Conservation (phyloP, 2,888 invertebrate species). For the Galerucella nymphaeae region DNA sequence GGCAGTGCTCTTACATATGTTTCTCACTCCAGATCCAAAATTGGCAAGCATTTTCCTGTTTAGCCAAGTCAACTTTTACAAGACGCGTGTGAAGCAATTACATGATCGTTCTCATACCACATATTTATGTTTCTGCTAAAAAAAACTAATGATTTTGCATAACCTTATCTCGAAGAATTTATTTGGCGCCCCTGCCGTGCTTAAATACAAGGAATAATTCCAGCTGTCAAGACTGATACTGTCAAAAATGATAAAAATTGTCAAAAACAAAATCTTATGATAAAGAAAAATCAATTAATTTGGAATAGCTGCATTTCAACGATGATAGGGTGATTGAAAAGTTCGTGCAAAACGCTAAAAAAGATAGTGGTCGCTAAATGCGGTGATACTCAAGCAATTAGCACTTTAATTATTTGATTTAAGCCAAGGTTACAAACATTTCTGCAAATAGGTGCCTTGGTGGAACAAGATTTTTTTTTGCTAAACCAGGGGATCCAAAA, state of each 20-base stretch:
- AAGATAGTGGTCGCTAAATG: too few relatives aligned
- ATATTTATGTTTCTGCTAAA: background rate
- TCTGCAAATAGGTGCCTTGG: too few relatives aligned
- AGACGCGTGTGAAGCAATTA: conserved; percentile 13
- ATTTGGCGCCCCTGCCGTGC: background rate
- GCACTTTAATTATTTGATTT: too few relatives aligned
- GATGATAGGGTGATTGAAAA: too few relatives aligned
- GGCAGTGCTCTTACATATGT: background rate
- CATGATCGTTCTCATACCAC: conserved; percentile 2
- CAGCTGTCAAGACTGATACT: background rate
- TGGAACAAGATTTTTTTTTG: too few relatives aligned
- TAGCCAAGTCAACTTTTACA: background rate
- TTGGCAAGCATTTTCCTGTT: conserved; percentile 8
- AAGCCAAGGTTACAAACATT: too few relatives aligned
- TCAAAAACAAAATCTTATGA: too few relatives aligned
- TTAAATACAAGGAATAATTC: background rate
- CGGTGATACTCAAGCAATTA: too few relatives aligned
- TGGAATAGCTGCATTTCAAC: too few relatives aligned
- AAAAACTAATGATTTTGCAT: background rate
- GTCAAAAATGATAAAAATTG: background rate
- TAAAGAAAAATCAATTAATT: too few relatives aligned
- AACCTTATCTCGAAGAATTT: background rate
- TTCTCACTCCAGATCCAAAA: conserved; percentile 9
- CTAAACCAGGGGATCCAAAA: too few relatives aligned
- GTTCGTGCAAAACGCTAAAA: too few relatives aligned